Evolutionary conservation across 1,140 invertebrate species (phyloP).

Genomic region (Tetranychus cinnabarinus): DNA sequence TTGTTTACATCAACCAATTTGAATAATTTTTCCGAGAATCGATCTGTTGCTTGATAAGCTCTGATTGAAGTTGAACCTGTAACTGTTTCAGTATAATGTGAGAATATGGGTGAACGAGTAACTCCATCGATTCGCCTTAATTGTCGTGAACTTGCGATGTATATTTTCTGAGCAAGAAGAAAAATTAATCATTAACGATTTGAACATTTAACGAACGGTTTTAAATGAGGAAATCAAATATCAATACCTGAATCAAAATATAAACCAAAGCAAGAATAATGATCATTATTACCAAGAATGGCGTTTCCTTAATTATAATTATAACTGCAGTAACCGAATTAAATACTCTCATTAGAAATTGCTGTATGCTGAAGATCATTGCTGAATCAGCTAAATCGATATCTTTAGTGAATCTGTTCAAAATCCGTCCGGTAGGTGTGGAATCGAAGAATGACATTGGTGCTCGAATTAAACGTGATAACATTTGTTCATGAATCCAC

Average conservation of each 20-base stretch:
- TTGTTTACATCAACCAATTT: background rate
- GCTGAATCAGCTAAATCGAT: slow-evolving; percentile 26
- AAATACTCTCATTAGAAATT: slow-evolving; percentile 67
- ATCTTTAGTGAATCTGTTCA: slow-evolving; percentile 89
- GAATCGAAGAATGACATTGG: slow-evolving; percentile 58
- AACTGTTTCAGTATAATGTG: slow-evolving; percentile 31
- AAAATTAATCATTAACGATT: background rate
- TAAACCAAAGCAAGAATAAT: slow-evolving; percentile 56
- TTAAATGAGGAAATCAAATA: background rate
- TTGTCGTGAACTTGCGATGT: too few species aligned
- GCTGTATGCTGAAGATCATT: slow-evolving; percentile 66
- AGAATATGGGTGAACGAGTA: slow-evolving; percentile 28
- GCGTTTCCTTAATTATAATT: slow-evolving; percentile 66
- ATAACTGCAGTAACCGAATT: slow-evolving; percentile 42
- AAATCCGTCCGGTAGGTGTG: slow-evolving; percentile 62
- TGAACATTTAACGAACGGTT: too few species aligned
- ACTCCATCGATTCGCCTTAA: too few species aligned
- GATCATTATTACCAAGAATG: slow-evolving; percentile 58
- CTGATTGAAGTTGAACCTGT: slow-evolving; percentile 30
- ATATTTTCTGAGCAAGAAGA: slow-evolving; percentile 21
- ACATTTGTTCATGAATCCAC: too few species aligned
- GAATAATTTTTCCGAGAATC: background rate
- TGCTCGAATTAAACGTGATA: too few species aligned
- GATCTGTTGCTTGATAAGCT: slow-evolving; percentile 24
- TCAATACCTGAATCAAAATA: slow-evolving; percentile 47